phyloP scores from a whole-genome alignment of 2,888 invertebrate species.

The Celastrina argiolus region DNA sequence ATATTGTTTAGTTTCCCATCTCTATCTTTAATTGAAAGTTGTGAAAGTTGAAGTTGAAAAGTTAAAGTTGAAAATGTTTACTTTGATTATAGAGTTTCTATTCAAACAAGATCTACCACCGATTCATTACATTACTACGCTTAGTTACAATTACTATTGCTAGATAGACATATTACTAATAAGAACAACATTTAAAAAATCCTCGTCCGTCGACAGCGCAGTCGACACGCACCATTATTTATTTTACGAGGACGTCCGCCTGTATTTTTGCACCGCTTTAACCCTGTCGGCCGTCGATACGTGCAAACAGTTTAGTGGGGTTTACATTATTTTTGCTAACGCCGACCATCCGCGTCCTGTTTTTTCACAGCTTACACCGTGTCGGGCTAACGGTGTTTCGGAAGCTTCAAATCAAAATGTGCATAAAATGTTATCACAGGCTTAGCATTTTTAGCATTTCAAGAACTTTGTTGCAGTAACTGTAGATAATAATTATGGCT shows the following conservation, averaged over 20 bases:
- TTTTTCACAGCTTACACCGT: constrained; percentile 33
- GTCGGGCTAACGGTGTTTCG: constrained; percentile 22
- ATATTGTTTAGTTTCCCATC: no score
- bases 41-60: no score
- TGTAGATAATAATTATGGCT: not conserved
- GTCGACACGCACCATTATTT: constrained; percentile 66
- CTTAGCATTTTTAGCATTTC: constrained; percentile 61
- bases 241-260: constrained; percentile 57
- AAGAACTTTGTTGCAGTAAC: constrained; percentile 33
- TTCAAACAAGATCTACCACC: no score
- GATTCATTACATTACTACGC: no score
- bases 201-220: constrained; percentile 48
- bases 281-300: constrained; percentile 42
- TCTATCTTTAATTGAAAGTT: no score
- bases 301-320: constrained; percentile 66
- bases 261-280: constrained; percentile 54
- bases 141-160: no score
- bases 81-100: no score
- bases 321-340: constrained; percentile 45
- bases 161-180: not conserved
- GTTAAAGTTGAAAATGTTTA: no score
- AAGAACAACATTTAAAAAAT: constrained; percentile 42
- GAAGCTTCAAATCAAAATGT: constrained; percentile 10
- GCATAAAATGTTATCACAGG: constrained; percentile 41
- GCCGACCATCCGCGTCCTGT: constrained; percentile 26